phyloP scores from a whole-genome alignment of 2,888 invertebrate species.

The Stenolophus ochropezus region DNA sequence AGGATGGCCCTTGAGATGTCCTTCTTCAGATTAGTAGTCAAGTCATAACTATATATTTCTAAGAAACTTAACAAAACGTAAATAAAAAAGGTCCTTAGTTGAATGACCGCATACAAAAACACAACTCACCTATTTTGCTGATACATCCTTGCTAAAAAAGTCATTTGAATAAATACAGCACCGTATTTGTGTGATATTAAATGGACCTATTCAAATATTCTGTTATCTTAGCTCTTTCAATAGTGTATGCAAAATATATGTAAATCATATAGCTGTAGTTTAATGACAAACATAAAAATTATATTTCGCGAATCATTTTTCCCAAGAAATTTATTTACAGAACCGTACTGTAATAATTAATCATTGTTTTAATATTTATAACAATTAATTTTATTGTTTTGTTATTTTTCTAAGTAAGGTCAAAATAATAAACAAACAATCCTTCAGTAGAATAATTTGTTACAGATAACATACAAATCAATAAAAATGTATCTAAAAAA shows the following conservation, averaged over 20 bases:
- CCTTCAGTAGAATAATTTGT: slow-evolving; percentile 6
- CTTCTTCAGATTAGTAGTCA: neutral
- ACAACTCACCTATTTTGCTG: slow-evolving; percentile 26
- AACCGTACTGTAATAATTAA: neutral
- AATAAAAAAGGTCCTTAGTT: slow-evolving; percentile 47
- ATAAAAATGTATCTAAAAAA: neutral
- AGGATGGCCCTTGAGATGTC: neutral
- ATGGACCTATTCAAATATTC: slow-evolving; percentile 1
- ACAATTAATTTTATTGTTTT: neutral
- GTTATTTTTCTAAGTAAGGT: neutral
- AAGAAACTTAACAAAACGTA: neutral
- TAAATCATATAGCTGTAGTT: slow-evolving; percentile 30
- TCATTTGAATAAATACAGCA: slow-evolving; percentile 21
- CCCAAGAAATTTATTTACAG: neutral
- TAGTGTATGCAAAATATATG: neutral
- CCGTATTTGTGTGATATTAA: slow-evolving; percentile 5
- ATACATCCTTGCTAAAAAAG: slow-evolving; percentile 36
- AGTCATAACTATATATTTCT: neutral
- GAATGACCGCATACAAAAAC: slow-evolving; percentile 44
- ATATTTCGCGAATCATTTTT: slow-evolving; percentile 8
- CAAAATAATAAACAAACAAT: neutral
- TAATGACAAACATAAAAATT: slow-evolving; percentile 17
- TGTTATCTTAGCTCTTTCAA: neutral
- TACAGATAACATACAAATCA: neutral
- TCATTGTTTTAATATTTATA: neutral